Evolutionary conservation across 2,797 vertebrate genomes (phyloP).

Genomic region (Paguma larvata): DNA sequence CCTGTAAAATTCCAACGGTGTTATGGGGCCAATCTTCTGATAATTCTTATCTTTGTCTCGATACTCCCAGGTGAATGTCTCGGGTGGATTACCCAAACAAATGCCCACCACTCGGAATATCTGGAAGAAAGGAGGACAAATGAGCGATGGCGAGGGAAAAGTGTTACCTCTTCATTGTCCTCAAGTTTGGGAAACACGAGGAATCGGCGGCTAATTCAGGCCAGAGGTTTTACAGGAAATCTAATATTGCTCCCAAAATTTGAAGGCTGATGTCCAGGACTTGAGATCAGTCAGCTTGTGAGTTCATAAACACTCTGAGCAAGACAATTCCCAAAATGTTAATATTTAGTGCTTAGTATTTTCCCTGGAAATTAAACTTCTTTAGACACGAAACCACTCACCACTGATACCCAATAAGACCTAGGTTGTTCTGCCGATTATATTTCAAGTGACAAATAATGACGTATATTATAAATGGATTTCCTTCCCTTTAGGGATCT

Average conservation of each 20-base stretch:
- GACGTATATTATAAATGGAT: slow-evolving; percentile 42
- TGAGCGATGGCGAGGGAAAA: neutral
- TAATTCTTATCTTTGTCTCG: slow-evolving; percentile 98
- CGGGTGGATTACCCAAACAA: slow-evolving; percentile 97
- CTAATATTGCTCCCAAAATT: slow-evolving; percentile 41
- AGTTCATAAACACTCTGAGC: slow-evolving; percentile 63
- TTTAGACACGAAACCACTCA: slow-evolving; percentile 57
- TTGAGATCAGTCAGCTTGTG: neutral
- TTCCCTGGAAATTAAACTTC: slow-evolving; percentile 55
- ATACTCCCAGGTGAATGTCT: slow-evolving; percentile 98
- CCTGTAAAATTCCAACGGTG: slow-evolving; percentile 95
- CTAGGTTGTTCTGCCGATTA: slow-evolving; percentile 25
- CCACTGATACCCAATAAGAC: neutral
- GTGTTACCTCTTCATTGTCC: slow-evolving; percentile 13
- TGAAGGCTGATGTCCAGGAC: neutral
- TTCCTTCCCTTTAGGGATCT: slow-evolving; percentile 46
- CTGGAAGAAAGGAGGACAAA: slow-evolving; percentile 85
- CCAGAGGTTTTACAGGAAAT: slow-evolving; percentile 65
- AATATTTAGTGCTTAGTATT: slow-evolving; percentile 23
- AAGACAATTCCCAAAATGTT: slow-evolving; percentile 59
- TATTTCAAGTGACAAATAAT: slow-evolving; percentile 66
- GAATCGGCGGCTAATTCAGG: slow-evolving; percentile 48
- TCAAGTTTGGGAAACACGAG: slow-evolving; percentile 24
- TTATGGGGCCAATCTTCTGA: slow-evolving; percentile 95
- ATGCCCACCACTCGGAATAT: slow-evolving; percentile 97